Conservation (phyloP, 2,888 invertebrate species). For the Coenonympha glycerion region DNA sequence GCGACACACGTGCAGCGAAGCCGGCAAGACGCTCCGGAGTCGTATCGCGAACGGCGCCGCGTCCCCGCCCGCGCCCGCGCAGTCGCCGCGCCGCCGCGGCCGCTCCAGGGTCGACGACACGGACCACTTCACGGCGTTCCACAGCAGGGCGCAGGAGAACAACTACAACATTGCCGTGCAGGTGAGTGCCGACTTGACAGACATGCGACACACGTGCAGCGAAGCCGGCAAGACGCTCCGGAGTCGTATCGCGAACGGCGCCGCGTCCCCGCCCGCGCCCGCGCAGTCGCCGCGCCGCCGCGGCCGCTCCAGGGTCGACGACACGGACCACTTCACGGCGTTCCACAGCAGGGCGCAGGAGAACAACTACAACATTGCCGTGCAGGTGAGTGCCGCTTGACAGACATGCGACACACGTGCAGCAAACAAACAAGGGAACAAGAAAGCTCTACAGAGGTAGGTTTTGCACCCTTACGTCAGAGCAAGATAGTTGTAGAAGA, state of each 20-base stretch:
- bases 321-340: slow-evolving; percentile 57
- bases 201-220: slow-evolving; percentile 7
- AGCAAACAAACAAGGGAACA: too few species aligned
- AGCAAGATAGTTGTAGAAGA: too few species aligned
- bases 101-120: slow-evolving; percentile 44
- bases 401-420: not conserved
- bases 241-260: slow-evolving; percentile 47
- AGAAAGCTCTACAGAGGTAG: too few species aligned
- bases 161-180: slow-evolving; percentile 59
- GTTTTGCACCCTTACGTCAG: too few species aligned
- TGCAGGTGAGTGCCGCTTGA: slow-evolving; percentile 58
- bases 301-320: slow-evolving; percentile 43
- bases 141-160: slow-evolving; percentile 44
- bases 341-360: slow-evolving; percentile 53
- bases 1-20: slow-evolving; percentile 12
- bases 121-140: slow-evolving; percentile 62
- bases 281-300: slow-evolving; percentile 48
- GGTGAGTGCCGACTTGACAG: slow-evolving; percentile 46
- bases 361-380: slow-evolving; percentile 51
- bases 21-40: slow-evolving; percentile 15
- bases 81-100: slow-evolving; percentile 50
- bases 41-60: slow-evolving; percentile 50
- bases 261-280: slow-evolving; percentile 50
- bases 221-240: slow-evolving; percentile 4
- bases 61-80: slow-evolving; percentile 48